Evolutionary conservation across 2,113 vertebrate species (phyloP), one percentile per base, ranked within the genome.

Genomic region (Ctenomys sociabilis): DNA sequence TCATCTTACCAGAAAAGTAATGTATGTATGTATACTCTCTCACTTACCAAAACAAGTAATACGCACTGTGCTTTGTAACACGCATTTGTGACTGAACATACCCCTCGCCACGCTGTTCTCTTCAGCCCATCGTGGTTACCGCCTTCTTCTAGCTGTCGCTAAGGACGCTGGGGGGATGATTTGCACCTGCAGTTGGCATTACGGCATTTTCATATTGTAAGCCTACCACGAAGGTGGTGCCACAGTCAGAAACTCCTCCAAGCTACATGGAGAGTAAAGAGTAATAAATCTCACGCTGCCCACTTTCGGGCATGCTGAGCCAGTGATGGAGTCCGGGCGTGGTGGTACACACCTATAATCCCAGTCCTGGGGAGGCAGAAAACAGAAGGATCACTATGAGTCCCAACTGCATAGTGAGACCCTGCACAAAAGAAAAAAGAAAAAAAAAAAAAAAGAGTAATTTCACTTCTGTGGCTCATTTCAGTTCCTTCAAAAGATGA

Each of bases 401-500:
- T n/a, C n/a, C n/a, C n/a, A n/a, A n/a, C n/a, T n/a, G n/a, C n/a
- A n/a, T n/a, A n/a, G n/a, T n/a, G n/a, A n/a, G n/a, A n/a, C n/a
- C n/a, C n/a, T n/a, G n/a, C n/a, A n/a, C n/a, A n/a, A n/a, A n/a
- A n/a, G n/a, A n/a, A n/a, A n/a, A n/a, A n/a, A n/a, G n/a, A n/a
- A n/a, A n/a, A n/a, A n/a, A n/a, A n/a, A n/a, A n/a, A n/a, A n/a
- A n/a, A n/a, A n/a, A n/a, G n/a, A n/a, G n/a, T n/a, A n/a, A n/a
- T n/a, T n/a, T n/a, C 40, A 17, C 61, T 63, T 11, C 49, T 57
- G 40, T 9, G 64, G 75, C 59, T 82, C 54, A 61, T 75, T 35
- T 85, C n/a, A 3, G 37, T 70, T 87, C 43, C 70, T 95, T 90
- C 40, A 77, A 32, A 35, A 96, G 89, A 59, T 37, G 80, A 81